These are phyloP conservation scores for Drosophila putrida DNA, from an alignment of 2,888 invertebrate species.

Conservation along the genomic window DNA sequence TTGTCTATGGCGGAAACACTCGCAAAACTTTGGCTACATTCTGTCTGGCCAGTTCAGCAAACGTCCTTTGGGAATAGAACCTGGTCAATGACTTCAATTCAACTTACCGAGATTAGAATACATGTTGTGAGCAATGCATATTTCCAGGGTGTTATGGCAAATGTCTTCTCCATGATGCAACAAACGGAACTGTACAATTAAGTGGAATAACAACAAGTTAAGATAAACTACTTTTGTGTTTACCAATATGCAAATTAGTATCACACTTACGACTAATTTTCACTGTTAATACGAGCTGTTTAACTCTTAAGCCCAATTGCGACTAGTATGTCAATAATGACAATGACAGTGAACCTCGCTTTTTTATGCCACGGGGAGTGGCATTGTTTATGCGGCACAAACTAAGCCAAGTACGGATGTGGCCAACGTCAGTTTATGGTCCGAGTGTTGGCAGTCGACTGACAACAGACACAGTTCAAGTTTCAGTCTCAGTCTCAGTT, in stretches of 20 bases:
- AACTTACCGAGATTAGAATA: slow-evolving; percentile 80
- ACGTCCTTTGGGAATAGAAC: slow-evolving; percentile 1
- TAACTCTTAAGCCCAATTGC: slow-evolving; percentile 12
- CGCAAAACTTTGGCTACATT: slow-evolving; percentile 29
- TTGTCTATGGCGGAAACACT: slow-evolving; percentile 23
- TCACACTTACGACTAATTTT: slow-evolving; percentile 44
- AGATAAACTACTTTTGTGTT: background rate
- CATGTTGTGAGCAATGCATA: slow-evolving; percentile 77
- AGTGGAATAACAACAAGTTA: background rate
- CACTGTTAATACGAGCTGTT: slow-evolving; percentile 3
- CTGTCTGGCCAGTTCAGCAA: slow-evolving; percentile 31
- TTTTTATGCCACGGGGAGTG: slow-evolving; percentile 24
- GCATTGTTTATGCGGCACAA: slow-evolving; percentile 52
- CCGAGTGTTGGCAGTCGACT: slow-evolving; percentile 52
- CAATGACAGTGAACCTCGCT: slow-evolving; percentile 37
- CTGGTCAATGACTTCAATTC: slow-evolving; percentile 41
- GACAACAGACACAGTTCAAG: slow-evolving; percentile 33
- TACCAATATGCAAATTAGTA: slow-evolving; percentile 1
- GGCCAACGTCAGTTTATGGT: slow-evolving; percentile 30
- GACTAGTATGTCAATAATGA: slow-evolving; percentile 2
- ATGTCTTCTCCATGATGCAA: slow-evolving; percentile 76
- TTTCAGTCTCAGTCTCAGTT: slow-evolving; percentile 4
- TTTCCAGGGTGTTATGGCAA: slow-evolving; percentile 80
- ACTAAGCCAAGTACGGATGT: slow-evolving; percentile 24
- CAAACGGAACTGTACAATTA: slow-evolving; percentile 18